phyloP scores from a whole-genome alignment of 2,113 vertebrate genomes.

The Malurus elegans region DNA sequence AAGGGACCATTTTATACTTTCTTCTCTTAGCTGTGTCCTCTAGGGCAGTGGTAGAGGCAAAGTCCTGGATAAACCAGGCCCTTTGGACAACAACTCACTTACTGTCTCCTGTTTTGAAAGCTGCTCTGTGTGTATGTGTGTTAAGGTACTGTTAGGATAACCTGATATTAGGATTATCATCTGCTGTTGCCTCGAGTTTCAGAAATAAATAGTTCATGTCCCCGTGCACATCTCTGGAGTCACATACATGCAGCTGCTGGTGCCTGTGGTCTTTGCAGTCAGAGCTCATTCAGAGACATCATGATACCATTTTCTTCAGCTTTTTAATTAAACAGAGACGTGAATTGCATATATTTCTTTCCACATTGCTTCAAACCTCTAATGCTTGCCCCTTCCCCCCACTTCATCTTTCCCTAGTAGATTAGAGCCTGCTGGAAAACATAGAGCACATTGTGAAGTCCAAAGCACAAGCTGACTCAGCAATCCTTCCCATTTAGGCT shows the following conservation, averaged over 20 bases:
- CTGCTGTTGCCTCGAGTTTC: background rate
- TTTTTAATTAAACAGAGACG: background rate
- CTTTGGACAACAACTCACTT: background rate
- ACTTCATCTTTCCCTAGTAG: background rate
- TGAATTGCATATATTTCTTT: background rate
- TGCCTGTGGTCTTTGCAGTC: background rate
- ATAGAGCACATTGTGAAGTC: conserved; percentile 35
- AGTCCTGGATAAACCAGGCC: background rate
- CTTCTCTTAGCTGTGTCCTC: background rate
- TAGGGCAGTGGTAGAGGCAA: background rate
- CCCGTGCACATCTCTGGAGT: background rate
- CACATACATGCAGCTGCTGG: background rate
- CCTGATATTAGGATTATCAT: background rate
- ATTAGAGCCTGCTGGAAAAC: conserved; percentile 34
- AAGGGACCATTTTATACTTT: background rate
- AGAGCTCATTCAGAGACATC: background rate
- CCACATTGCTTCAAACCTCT: background rate
- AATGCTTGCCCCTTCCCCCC: background rate
- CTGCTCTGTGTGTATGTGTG: background rate
- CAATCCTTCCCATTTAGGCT: background rate
- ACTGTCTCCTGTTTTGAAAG: background rate
- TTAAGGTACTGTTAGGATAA: background rate
- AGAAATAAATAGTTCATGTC: background rate
- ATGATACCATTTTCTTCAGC: background rate
- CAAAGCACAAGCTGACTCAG: conserved; percentile 43